phyloP scores from a whole-genome alignment of 2,113 vertebrate genomes.

The Butorides virescens region DNA sequence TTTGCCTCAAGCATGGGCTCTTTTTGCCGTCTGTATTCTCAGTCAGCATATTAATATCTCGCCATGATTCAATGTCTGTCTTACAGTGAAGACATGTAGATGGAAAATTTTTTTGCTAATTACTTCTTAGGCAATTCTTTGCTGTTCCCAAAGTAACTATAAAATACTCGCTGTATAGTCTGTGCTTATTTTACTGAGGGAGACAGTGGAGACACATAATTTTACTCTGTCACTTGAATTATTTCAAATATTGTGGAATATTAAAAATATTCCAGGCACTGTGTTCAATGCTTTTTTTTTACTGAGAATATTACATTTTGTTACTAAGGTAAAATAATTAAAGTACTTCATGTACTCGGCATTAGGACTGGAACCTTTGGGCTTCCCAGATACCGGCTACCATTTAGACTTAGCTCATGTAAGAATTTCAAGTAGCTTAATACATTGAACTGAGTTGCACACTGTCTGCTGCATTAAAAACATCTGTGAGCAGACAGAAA shows the following conservation, averaged over 20 bases:
- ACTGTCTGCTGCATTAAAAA: not conserved
- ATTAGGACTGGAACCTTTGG: not conserved
- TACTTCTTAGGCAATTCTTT: not conserved
- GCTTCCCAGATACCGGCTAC: not conserved
- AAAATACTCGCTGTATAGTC: not conserved
- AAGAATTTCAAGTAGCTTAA: not conserved
- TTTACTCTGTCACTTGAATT: not conserved
- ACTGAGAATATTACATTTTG: not conserved
- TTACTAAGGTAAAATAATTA: not conserved
- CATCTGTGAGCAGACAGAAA: not conserved
- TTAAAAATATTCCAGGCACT: not conserved
- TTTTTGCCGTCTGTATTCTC: not conserved
- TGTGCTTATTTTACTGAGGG: not conserved
- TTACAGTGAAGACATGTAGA: not conserved
- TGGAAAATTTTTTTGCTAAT: conserved; percentile 5
- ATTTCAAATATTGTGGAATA: not conserved
- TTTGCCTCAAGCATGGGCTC: not conserved
- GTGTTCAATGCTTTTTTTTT: not conserved
- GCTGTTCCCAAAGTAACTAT: not conserved
- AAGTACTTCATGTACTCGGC: not conserved
- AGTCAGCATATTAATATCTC: not conserved
- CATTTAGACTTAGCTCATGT: not conserved
- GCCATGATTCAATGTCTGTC: not conserved
- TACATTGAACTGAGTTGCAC: not conserved
- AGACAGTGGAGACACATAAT: not conserved